These are phyloP conservation scores for Pheosia tremula DNA, from an alignment of 2,888 invertebrate genomes.

Conservation along the genomic window DNA sequence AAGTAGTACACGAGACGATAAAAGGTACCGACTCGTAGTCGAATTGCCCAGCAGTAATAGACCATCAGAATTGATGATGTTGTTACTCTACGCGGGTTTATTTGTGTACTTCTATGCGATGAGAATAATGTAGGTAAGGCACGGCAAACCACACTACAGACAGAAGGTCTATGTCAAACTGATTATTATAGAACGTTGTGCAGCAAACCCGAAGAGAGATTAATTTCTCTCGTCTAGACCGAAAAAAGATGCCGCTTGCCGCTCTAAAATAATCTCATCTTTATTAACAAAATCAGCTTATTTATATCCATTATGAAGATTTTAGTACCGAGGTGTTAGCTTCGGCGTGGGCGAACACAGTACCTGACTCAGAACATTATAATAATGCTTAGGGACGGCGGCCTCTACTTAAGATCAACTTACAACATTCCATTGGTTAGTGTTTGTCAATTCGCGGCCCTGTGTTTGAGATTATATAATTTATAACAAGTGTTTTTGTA, in stretches of 20 bases:
- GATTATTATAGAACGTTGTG: too few species aligned
- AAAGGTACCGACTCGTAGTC: too few species aligned
- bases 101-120: too few species aligned
- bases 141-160: too few species aligned
- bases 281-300: conserved; percentile 35
- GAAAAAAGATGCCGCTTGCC: too few species aligned
- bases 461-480: background rate
- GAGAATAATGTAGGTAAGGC: too few species aligned
- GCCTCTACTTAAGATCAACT: conserved; percentile 44
- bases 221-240: too few species aligned
- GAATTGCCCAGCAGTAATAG: too few species aligned
- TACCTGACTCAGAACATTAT: conserved; percentile 47
- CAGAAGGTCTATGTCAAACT: too few species aligned
- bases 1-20: background rate
- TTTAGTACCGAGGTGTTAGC: conserved; percentile 37
- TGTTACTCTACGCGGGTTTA: too few species aligned
- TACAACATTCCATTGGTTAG: conserved; percentile 38
- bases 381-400: conserved; percentile 42
- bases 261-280: conserved; percentile 24
- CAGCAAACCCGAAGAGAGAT: too few species aligned
- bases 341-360: conserved; percentile 52
- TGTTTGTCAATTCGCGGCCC: conserved; percentile 3
- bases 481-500: background rate
- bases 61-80: too few species aligned
- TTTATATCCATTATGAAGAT: conserved; percentile 35